phyloP scores from a whole-genome alignment of 2,888 invertebrate species.

The Meandrusa payeni region DNA sequence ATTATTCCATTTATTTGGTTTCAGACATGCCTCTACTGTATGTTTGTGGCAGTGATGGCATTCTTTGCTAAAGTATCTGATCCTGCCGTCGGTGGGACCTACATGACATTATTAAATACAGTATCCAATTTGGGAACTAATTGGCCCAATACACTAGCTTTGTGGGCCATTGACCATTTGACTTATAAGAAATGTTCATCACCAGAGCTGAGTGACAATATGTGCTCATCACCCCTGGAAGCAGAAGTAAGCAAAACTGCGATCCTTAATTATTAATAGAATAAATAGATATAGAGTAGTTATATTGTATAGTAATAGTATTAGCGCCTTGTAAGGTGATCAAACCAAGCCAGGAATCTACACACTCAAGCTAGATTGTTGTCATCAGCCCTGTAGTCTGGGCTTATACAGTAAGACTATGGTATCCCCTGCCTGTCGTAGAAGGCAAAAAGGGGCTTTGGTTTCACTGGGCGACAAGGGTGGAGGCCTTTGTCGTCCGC shows the following conservation, averaged over 20 bases:
- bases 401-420: no score
- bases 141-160: conserved; percentile 95
- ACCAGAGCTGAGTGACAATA: conserved; percentile 72
- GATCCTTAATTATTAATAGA: no score
- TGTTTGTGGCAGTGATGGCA: conserved; percentile 99
- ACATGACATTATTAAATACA: conserved; percentile 99
- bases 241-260: conserved; percentile 80
- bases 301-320: no score
- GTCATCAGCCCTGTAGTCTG: no score
- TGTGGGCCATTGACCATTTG: conserved; percentile 94
- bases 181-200: conserved; percentile 88
- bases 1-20: conserved; percentile 37
- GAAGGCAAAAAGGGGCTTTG: no score
- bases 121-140: conserved; percentile 98
- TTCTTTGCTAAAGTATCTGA: conserved; percentile 99
- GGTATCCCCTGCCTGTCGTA: no score
- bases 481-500: no score
- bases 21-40: conserved; percentile 94
- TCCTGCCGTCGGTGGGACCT: conserved; percentile 97
- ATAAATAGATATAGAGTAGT: no score
- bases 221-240: conserved; percentile 83
- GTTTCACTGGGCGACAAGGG: no score
- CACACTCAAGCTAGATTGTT: no score
- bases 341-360: no score
- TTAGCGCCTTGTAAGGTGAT: no score